Evolutionary conservation across 2,888 invertebrate species (phyloP).

Genomic region (Drosophila nr. perissopoda): DNA sequence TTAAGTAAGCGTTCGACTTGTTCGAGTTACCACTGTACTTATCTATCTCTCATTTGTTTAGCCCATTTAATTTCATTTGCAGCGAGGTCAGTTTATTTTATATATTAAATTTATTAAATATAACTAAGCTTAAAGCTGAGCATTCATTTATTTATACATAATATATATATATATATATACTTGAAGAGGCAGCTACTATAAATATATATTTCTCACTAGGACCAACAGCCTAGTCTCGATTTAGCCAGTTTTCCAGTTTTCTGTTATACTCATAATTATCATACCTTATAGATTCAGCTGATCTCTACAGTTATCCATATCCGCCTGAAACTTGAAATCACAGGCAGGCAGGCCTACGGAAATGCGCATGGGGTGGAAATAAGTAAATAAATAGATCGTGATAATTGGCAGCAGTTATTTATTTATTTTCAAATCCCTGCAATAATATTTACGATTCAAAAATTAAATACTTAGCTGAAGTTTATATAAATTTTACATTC

Average conservation of each 20-base stretch:
- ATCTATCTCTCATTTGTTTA: neutral
- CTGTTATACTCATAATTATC: neutral
- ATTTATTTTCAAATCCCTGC: no score
- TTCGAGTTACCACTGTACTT: neutral
- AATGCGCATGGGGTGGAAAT: no score
- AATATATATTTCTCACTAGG: neutral
- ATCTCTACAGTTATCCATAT: neutral
- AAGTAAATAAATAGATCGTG: no score
- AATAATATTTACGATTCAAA: no score
- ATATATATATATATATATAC: neutral
- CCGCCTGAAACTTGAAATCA: no score
- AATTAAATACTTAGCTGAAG: no score
- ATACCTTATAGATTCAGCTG: neutral
- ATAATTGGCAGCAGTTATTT: no score
- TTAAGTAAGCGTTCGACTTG: neutral
- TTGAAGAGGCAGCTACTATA: neutral
- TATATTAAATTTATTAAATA: neutral
- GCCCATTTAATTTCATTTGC: neutral
- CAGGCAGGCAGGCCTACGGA: no score
- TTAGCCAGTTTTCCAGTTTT: neutral
- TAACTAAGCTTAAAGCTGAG: neutral
- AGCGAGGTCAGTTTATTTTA: conserved; percentile 1
- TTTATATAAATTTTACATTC: no score
- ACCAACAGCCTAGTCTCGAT: neutral
- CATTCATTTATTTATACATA: neutral